Percentiles rank a stretch among this genome's conserved stretches.
Evolutionary conservation across 2,888 invertebrate genomes (phyloP).

Genomic region (Chloromyia formosa): DNA sequence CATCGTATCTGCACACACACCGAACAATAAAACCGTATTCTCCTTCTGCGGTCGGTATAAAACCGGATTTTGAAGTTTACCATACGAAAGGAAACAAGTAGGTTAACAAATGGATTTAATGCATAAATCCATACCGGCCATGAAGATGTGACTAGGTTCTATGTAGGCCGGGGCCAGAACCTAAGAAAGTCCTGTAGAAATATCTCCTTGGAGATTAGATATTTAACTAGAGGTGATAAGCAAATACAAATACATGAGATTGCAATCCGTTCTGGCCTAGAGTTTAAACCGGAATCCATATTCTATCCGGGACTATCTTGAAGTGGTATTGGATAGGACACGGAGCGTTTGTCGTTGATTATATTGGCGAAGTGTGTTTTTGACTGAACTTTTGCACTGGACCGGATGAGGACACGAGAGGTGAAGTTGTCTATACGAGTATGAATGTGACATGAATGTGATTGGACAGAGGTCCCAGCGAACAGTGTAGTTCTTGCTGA

Average conservation of each 20-base stretch:
- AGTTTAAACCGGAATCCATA: neutral
- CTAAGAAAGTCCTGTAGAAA: constrained; percentile 1
- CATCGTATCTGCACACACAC: neutral
- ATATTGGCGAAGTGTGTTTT: too few relatives aligned
- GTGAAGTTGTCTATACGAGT: too few relatives aligned
- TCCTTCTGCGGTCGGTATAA: neutral
- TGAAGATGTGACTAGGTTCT: neutral
- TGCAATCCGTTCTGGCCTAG: constrained; percentile 11
- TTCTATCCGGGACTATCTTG: neutral
- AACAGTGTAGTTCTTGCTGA: too few relatives aligned
- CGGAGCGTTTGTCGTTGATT: too few relatives aligned
- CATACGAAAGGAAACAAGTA: constrained; percentile 8
- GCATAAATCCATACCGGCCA: constrained; percentile 3
- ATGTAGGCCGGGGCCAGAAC: neutral
- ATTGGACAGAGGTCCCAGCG: too few relatives aligned
- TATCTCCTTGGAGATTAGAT: constrained; percentile 27
- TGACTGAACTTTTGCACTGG: too few relatives aligned
- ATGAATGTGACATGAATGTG: too few relatives aligned
- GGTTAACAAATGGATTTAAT: neutral
- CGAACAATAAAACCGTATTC: neutral
- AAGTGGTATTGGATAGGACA: too few relatives aligned
- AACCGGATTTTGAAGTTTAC: constrained; percentile 20
- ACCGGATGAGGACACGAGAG: too few relatives aligned
- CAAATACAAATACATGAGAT: constrained; percentile 39
- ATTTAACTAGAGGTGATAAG: constrained; percentile 38